phyloP scores from a whole-genome alignment of 2,797 vertebrate species.

The Coreius guichenoti region DNA sequence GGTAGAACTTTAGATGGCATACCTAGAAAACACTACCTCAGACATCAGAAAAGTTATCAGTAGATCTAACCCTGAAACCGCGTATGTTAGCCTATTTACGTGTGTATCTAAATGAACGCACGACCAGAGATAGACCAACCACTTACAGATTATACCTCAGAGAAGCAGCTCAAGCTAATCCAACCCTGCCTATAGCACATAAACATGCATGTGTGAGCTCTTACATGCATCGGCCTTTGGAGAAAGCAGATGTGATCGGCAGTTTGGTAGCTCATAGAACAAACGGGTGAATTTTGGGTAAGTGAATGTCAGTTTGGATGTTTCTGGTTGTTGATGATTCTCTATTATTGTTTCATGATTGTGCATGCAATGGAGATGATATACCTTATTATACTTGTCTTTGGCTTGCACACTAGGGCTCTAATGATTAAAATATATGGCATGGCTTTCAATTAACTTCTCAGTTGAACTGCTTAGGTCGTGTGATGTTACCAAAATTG shows the following conservation, averaged over 20 bases:
- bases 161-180: constrained; percentile 43
- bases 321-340: background rate
- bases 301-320: constrained; percentile 9
- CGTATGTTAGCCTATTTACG: background rate
- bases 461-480: background rate
- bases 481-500: background rate
- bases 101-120: constrained; percentile 21
- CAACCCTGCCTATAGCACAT: constrained; percentile 5
- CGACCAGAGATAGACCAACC: background rate
- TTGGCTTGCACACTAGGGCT: background rate
- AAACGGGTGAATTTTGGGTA: constrained; percentile 6
- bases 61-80: background rate
- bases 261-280: background rate
- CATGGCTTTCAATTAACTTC: background rate
- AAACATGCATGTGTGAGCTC: constrained; percentile 1
- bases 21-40: background rate
- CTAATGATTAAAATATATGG: background rate
- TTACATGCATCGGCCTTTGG: background rate
- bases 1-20: constrained; percentile 6
- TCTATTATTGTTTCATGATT: background rate
- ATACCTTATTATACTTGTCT: background rate
- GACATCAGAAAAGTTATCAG: background rate
- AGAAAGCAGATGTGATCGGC: background rate
- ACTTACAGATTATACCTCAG: constrained; percentile 42
- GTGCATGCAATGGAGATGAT: background rate